Evolutionary conservation across 1,140 invertebrate genomes (phyloP).

Genomic region (Myzus persicae): DNA sequence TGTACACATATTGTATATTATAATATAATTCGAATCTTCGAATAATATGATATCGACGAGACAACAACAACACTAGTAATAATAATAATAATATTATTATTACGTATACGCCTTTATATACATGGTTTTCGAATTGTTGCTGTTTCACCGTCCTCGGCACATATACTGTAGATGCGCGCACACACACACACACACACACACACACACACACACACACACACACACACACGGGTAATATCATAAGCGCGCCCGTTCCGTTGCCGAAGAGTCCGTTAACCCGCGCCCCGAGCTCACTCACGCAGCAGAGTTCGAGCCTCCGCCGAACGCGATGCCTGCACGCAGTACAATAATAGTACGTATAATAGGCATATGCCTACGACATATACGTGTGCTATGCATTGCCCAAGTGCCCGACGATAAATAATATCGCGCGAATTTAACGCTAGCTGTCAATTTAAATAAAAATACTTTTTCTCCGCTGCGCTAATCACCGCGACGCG

Average conservation of each 20-base stretch:
- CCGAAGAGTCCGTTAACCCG: conserved; percentile 19
- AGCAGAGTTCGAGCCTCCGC: no score
- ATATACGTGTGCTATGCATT: neutral
- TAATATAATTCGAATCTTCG: neutral
- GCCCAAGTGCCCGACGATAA: neutral
- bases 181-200: neutral
- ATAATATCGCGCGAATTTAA: neutral
- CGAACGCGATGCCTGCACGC: no score
- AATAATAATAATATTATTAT: neutral
- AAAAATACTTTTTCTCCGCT: neutral
- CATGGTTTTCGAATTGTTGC: neutral
- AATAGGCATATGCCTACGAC: neutral
- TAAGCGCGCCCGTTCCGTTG: neutral
- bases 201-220: neutral
- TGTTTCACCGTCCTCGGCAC: neutral
- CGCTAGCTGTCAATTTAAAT: neutral
- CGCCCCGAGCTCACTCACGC: neutral
- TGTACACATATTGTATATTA: neutral
- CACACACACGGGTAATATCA: neutral
- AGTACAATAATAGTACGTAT: neutral
- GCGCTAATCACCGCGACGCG: neutral
- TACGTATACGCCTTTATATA: neutral
- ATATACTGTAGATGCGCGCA: neutral
- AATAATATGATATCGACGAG: neutral
- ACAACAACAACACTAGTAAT: neutral